Evolutionary conservation across 2,888 invertebrate species (phyloP).

Genomic region (Chymomyza procnemis): DNA sequence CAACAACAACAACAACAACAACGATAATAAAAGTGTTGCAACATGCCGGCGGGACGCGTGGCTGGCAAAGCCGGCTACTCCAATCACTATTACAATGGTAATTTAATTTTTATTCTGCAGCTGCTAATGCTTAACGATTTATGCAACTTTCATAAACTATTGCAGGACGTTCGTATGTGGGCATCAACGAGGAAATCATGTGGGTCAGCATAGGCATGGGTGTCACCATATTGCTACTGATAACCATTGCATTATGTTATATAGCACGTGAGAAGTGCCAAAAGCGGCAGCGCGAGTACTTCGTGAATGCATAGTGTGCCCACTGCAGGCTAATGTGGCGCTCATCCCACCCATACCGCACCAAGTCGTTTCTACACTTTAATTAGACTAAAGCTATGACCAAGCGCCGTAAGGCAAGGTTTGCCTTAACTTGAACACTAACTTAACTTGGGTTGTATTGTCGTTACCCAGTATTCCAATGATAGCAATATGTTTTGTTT

Average conservation of each 20-base stretch:
- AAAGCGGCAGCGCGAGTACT: slow-evolving; percentile 85
- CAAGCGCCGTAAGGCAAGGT: slow-evolving; percentile 6
- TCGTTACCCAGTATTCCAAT: background rate
- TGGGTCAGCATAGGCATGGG: slow-evolving; percentile 89
- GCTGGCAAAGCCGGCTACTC: slow-evolving; percentile 79
- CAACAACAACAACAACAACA: slow-evolving; percentile 19
- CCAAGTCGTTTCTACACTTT: background rate
- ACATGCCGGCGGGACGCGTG: slow-evolving; percentile 78
- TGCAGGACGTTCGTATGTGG: slow-evolving; percentile 88
- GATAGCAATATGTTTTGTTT: background rate
- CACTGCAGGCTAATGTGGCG: background rate
- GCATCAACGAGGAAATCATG: slow-evolving; percentile 92
- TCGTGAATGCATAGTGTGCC: slow-evolving; percentile 83
- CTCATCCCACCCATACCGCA: no score
- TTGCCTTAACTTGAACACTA: background rate
- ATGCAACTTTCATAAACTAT: slow-evolving; percentile 12
- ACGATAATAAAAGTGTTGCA: slow-evolving; percentile 30
- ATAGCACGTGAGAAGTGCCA: slow-evolving; percentile 89
- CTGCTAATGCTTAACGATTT: no score
- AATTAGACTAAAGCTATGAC: background rate
- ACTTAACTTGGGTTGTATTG: background rate
- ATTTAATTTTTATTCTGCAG: slow-evolving; percentile 20
- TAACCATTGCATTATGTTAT: slow-evolving; percentile 90
- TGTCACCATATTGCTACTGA: slow-evolving; percentile 85
- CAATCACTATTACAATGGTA: slow-evolving; percentile 78